Conservation (phyloP, 1,140 invertebrate genomes). For the Caenorhabditis elegans region WBcel235 BX284604.4:13368501-13369000, state of each 20-base stretch:
- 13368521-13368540: not conserved
- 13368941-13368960: too few species aligned
- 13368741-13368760: too few species aligned
- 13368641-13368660: not conserved
- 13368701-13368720: not conserved
- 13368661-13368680: not conserved
- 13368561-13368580: not conserved
- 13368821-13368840: too few species aligned
- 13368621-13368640: conserved; percentile 4
- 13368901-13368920: too few species aligned
- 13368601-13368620: not conserved
- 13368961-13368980: too few species aligned
- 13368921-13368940: too few species aligned
- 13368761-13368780: too few species aligned
- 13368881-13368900: too few species aligned
- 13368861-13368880: too few species aligned
- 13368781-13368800: too few species aligned
- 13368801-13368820: too few species aligned
- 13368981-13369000: not conserved
- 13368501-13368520: not conserved
- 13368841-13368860: too few species aligned
- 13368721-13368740: not conserved
- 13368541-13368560: not conserved
- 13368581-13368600: conserved; percentile 2
- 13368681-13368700: not conserved